Evolutionary conservation across 2,797 vertebrate species (phyloP).

Genomic region (Hoplostethus atlanticus): DNA sequence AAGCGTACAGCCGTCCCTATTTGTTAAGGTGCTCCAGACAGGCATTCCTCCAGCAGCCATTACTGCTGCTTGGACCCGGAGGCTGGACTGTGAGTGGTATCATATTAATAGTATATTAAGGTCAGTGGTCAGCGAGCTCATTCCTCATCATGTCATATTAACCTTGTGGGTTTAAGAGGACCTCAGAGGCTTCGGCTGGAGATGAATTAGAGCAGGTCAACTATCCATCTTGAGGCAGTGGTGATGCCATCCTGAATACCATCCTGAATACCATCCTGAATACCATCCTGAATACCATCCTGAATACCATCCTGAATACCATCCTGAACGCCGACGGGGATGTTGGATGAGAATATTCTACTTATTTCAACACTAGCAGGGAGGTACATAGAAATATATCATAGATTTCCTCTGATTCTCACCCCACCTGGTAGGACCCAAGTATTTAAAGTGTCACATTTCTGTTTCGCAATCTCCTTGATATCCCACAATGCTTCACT

Average conservation of each 20-base stretch:
- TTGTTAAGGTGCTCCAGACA: neutral
- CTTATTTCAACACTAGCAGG: neutral
- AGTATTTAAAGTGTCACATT: slow-evolving; percentile 43
- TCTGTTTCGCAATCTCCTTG: slow-evolving; percentile 20
- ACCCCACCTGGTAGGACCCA: neutral
- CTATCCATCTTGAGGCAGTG: neutral
- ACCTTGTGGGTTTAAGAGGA: slow-evolving; percentile 65
- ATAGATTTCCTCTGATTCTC: neutral
- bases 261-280: too few species aligned
- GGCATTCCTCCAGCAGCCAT: slow-evolving; percentile 43
- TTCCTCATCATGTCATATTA: slow-evolving; percentile 67
- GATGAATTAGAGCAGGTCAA: slow-evolving; percentile 17
- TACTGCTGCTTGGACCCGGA: slow-evolving; percentile 49
- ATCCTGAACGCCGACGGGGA: neutral
- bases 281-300: too few species aligned
- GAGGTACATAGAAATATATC: too few species aligned
- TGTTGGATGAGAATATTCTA: neutral
- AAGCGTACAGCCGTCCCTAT: slow-evolving; percentile 12
- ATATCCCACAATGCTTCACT: slow-evolving; percentile 6
- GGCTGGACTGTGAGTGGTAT: slow-evolving; percentile 21
- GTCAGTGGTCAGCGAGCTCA: slow-evolving; percentile 64
- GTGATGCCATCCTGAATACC: slow-evolving; percentile 10
- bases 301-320: too few species aligned
- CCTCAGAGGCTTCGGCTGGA: slow-evolving; percentile 43
- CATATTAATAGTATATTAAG: slow-evolving; percentile 72